Percentiles rank a stretch among this genome's conserved stretches.
phyloP scores from a whole-genome alignment of 2,888 invertebrate species.

The Zeuzera pyrina region DNA sequence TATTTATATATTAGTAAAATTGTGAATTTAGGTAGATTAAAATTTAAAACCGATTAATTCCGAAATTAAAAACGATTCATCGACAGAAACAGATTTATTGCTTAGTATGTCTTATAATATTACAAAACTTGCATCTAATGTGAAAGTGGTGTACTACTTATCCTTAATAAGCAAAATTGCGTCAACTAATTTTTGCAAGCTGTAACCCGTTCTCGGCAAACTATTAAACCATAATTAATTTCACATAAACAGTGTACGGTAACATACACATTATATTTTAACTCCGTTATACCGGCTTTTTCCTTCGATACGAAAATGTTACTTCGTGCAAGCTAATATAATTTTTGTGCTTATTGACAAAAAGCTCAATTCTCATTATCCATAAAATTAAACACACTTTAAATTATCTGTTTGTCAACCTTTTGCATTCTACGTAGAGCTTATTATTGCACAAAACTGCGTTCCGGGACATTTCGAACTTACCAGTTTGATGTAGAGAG shows the following conservation, averaged over 20 bases:
- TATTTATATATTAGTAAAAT: too few species aligned
- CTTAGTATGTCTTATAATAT: too few species aligned
- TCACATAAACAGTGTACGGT: slow-evolving; percentile 55
- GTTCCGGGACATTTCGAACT: slow-evolving; percentile 30
- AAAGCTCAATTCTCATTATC: slow-evolving; percentile 37
- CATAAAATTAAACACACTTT: slow-evolving; percentile 17
- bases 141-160: too few species aligned
- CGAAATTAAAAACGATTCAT: too few species aligned
- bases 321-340: slow-evolving; percentile 27
- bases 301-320: slow-evolving; percentile 34
- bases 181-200: slow-evolving; percentile 35
- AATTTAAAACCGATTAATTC: too few species aligned
- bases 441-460: slow-evolving; percentile 21
- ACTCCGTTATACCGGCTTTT: slow-evolving; percentile 37
- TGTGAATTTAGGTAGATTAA: too few species aligned
- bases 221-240: slow-evolving; percentile 66
- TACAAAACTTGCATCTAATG: too few species aligned
- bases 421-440: slow-evolving; percentile 24
- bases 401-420: slow-evolving; percentile 18
- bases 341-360: slow-evolving; percentile 28
- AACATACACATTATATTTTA: slow-evolving; percentile 54
- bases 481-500: slow-evolving; percentile 47
- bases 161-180: slow-evolving; percentile 24
- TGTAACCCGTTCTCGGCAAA: slow-evolving; percentile 52
- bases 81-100: too few species aligned